Percentiles rank a stretch among this genome's conserved stretches.
phyloP scores from a whole-genome alignment of 2,797 vertebrate species.

The Meda fulgida region DNA sequence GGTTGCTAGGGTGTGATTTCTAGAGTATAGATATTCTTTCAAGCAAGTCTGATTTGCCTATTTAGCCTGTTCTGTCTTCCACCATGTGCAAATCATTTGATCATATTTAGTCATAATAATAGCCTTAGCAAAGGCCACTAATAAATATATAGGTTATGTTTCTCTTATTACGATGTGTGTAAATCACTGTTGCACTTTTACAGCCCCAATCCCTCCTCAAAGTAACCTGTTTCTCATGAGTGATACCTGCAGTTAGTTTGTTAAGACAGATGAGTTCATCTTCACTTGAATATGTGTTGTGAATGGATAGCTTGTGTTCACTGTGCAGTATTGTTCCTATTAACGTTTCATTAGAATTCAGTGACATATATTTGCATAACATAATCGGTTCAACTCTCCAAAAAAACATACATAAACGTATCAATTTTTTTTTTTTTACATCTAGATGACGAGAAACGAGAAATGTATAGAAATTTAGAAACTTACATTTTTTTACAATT shows the following conservation, averaged over 20 bases:
- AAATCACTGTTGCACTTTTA: neutral
- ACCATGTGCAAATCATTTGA: neutral
- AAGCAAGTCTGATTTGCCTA: neutral
- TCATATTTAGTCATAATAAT: neutral
- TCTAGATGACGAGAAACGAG: neutral
- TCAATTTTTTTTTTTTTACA: neutral
- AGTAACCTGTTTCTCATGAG: slow-evolving; percentile 66
- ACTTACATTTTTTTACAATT: too few species aligned
- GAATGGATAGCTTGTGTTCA: slow-evolving; percentile 29
- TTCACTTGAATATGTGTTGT: slow-evolving; percentile 63
- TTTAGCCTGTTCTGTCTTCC: neutral
- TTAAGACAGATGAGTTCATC: slow-evolving; percentile 67
- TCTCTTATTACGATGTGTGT: neutral
- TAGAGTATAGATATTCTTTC: neutral
- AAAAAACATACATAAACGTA: slow-evolving; percentile 34
- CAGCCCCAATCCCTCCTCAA: slow-evolving; percentile 50
- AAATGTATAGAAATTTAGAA: too few species aligned
- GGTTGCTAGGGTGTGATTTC: neutral
- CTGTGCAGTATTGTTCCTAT: slow-evolving; percentile 39
- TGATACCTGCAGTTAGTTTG: slow-evolving; percentile 64
- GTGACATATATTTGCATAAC: slow-evolving; percentile 71
- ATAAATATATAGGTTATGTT: neutral
- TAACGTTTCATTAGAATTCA: slow-evolving; percentile 67
- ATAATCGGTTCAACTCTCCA: slow-evolving; percentile 58
- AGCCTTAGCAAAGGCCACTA: neutral